Evolutionary conservation across 2,888 invertebrate species (phyloP), one percentile per base, ranked within the genome.

Genomic region (Daptonema setosum): DNA sequence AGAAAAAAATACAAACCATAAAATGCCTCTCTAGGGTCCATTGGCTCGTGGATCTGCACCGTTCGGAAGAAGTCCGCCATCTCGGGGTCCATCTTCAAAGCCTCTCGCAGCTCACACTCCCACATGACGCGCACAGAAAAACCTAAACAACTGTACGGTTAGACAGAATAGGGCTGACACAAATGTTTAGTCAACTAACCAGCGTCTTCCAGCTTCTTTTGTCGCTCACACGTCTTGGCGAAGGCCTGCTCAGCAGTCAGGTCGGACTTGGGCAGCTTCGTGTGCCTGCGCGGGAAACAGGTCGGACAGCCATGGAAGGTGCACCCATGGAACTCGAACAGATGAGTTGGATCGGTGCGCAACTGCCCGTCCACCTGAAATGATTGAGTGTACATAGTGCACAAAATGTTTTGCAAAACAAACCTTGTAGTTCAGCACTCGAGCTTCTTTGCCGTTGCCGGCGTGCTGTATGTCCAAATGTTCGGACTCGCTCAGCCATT

Each of bases 311-410:
- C 48, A 20, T 55, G 48, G 5, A 28, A 55, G 14, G 20, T 20
- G 25, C 55, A 55, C 5, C 55, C 55, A 28, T 55, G 17, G 30
- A 55, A 55, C 22, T 55, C 55, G 30, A 41, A 55, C 24, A 55
- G 17, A 5, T 45, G 45, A 5, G 14, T 45, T 22, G 45, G 45
- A 45, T 45, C 45, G 45, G n/a, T 17, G 14, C 45, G 45, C n/a
- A n/a, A 45, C 45, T 45, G 25, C 5, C 63, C 63, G 57, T 64
- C 63, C 1, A 59, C 62, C 20, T 28, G 57, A 26, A 29, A 57
- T 2, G 45, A 54, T 2, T 56, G 54, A n/a, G n/a, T n/a, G n/a
- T n/a, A n/a, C n/a, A n/a, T n/a, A n/a, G n/a, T n/a, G n/a, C n/a
- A n/a, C n/a, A n/a, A n/a, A n/a, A n/a, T n/a, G n/a, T n/a, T n/a